A percentile compares a stretch with the other conserved stretches of the same genome.
phyloP scores from a whole-genome alignment of 2,888 invertebrate genomes.

The Tethea ocularis region DNA sequence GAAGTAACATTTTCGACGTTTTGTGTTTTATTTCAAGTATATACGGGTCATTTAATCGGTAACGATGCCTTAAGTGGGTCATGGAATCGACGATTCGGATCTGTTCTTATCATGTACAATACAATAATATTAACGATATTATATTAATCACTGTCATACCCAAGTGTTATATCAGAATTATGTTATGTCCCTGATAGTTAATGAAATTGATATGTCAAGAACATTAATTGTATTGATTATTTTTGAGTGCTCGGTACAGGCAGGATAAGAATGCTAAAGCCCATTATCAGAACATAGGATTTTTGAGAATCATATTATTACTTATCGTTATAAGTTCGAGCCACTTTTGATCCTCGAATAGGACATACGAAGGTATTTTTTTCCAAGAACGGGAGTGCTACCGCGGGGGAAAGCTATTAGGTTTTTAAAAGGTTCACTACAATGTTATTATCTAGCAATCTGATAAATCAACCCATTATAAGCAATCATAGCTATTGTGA shows the following conservation, averaged over 20 bases:
- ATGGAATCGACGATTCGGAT: conserved; percentile 23
- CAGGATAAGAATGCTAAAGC: not conserved
- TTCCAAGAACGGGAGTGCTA: too few relatives aligned
- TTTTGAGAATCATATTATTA: too few relatives aligned
- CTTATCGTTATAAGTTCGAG: too few relatives aligned
- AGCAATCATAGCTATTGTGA: not conserved
- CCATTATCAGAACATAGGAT: too few relatives aligned
- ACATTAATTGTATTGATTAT: not conserved
- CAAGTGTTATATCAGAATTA: not conserved
- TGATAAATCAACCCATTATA: not conserved
- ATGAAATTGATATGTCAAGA: not conserved
- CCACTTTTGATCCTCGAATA: too few relatives aligned
- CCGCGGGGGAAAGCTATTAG: not conserved
- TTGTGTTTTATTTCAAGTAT: conserved; percentile 32
- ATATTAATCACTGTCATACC: conserved; percentile 9
- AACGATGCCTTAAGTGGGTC: conserved; percentile 38
- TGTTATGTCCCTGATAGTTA: not conserved
- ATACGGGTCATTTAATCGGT: conserved; percentile 47
- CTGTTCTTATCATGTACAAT: not conserved
- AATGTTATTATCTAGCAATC: not conserved
- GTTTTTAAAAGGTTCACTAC: not conserved
- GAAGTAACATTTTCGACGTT: conserved; percentile 25
- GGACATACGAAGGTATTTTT: too few relatives aligned
- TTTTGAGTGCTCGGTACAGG: not conserved
- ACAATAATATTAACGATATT: not conserved